Evolutionary conservation across 2,797 vertebrate species (phyloP).

Genomic region (Gallinago stenura): DNA sequence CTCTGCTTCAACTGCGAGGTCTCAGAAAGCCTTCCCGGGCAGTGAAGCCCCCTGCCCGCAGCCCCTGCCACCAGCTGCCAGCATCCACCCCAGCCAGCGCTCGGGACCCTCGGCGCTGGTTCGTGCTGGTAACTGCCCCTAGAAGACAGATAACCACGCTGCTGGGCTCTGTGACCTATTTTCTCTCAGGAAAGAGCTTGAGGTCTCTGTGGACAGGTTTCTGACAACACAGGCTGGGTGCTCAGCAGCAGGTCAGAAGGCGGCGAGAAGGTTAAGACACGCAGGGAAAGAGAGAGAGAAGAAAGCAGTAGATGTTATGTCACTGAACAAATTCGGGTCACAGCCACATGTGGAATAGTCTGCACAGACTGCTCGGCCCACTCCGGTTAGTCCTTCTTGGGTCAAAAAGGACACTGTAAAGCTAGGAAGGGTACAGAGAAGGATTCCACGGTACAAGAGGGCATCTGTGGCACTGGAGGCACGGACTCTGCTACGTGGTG

Average conservation of each 20-base stretch:
- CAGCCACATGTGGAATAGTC: neutral
- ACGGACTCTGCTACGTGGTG: too few species aligned
- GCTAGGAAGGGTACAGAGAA: neutral
- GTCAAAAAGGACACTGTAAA: neutral
- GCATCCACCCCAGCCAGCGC: neutral
- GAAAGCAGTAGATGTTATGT: neutral
- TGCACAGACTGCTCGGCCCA: neutral
- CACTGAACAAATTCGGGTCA: neutral
- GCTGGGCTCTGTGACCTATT: neutral
- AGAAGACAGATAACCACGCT: neutral
- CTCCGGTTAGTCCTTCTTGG: neutral
- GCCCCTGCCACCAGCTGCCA: neutral
- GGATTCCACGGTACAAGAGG: neutral
- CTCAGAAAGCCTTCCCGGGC: neutral
- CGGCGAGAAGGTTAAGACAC: neutral
- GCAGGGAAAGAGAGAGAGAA: neutral
- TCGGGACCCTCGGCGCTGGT: fast-evolving
- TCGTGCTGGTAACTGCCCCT: neutral
- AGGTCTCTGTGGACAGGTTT: neutral
- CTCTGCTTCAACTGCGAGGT: neutral
- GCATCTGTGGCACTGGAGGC: neutral
- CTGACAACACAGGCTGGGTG: neutral
- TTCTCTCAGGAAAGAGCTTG: neutral
- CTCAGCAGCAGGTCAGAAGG: neutral
- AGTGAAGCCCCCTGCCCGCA: neutral